Evolutionary conservation across 1,140 invertebrate species (phyloP).

Genomic region (Lordiphosa stackelbergi): DNA sequence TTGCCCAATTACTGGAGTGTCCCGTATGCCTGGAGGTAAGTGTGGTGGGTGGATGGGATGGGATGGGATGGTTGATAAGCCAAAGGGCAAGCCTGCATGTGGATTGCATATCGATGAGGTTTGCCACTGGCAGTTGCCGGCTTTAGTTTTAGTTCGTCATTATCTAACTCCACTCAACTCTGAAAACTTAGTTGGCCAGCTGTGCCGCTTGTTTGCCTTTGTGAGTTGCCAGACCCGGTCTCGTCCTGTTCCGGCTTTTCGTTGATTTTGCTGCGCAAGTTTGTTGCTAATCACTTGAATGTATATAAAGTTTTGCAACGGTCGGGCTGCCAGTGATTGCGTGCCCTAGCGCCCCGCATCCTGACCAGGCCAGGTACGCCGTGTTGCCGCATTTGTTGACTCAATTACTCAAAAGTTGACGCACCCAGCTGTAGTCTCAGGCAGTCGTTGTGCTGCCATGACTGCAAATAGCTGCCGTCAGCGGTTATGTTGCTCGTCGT

Average conservation of each 20-base stretch:
- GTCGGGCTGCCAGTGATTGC: slow-evolving; percentile 57
- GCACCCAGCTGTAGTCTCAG: slow-evolving; percentile 25
- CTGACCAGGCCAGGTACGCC: slow-evolving; percentile 22
- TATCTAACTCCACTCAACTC: slow-evolving; percentile 60
- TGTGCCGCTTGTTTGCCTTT: slow-evolving; percentile 61
- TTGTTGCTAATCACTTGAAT: slow-evolving; percentile 71
- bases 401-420: slow-evolving; percentile 61
- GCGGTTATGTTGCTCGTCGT: slow-evolving; percentile 32
- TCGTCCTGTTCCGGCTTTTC: slow-evolving; percentile 44
- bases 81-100: slow-evolving; percentile 32
- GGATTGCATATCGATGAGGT: slow-evolving; percentile 72
- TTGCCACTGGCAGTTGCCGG: slow-evolving; percentile 22
- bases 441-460: slow-evolving; percentile 23
- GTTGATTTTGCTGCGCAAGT: slow-evolving; percentile 69
- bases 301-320: slow-evolving; percentile 62
- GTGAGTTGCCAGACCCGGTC: slow-evolving; percentile 24
- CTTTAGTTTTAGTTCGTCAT: slow-evolving; percentile 68
- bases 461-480: slow-evolving; percentile 39
- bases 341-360: slow-evolving; percentile 21
- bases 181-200: slow-evolving; percentile 59
- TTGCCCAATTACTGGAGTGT: slow-evolving; percentile 78
- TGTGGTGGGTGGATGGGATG: slow-evolving; percentile 11
- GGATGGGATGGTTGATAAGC: slow-evolving; percentile 3
- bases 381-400: slow-evolving; percentile 50
- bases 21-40: slow-evolving; percentile 78